phyloP scores from a whole-genome alignment of 2,888 invertebrate genomes.

The Drosophila borealis region DNA sequence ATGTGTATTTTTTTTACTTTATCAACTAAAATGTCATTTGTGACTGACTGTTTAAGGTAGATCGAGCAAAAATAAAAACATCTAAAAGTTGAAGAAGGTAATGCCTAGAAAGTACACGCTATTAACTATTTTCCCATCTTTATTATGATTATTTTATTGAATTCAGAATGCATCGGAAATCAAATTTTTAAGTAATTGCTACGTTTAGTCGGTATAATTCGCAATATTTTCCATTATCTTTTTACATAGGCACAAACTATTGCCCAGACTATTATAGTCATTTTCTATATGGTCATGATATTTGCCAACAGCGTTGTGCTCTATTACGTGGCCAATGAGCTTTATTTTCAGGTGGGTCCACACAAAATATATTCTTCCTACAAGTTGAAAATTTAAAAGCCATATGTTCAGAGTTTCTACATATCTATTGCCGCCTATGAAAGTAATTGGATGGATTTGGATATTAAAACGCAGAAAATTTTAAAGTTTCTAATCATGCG shows the following conservation, averaged over 20 bases:
- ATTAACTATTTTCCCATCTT: too few species aligned
- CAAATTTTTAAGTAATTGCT: too few species aligned
- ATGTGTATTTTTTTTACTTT: too few species aligned
- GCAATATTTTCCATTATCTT: neutral
- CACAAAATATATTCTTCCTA: too few species aligned
- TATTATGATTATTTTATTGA: neutral
- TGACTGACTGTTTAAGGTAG: too few species aligned
- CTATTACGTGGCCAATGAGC: slow-evolving; percentile 80
- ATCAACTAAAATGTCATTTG: too few species aligned
- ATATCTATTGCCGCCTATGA: slow-evolving; percentile 77
- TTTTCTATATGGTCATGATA: slow-evolving; percentile 76
- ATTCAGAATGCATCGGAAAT: too few species aligned
- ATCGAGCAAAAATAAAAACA: too few species aligned
- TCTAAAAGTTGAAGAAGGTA: too few species aligned
- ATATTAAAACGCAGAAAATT: slow-evolving; percentile 68
- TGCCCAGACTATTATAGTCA: slow-evolving; percentile 69
- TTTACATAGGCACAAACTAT: slow-evolving; percentile 63
- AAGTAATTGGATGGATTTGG: slow-evolving; percentile 76
- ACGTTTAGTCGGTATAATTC: too few species aligned
- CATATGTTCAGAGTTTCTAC: slow-evolving; percentile 58
- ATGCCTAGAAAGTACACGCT: too few species aligned
- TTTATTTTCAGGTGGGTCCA: slow-evolving; percentile 65
- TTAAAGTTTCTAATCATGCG: slow-evolving; percentile 75
- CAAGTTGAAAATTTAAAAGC: too few species aligned
- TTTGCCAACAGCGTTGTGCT: slow-evolving; percentile 74